Percentiles rank a stretch among this genome's conserved stretches.
phyloP scores from a whole-genome alignment of 2,888 invertebrate species.

The Nebria brevicollis region DNA sequence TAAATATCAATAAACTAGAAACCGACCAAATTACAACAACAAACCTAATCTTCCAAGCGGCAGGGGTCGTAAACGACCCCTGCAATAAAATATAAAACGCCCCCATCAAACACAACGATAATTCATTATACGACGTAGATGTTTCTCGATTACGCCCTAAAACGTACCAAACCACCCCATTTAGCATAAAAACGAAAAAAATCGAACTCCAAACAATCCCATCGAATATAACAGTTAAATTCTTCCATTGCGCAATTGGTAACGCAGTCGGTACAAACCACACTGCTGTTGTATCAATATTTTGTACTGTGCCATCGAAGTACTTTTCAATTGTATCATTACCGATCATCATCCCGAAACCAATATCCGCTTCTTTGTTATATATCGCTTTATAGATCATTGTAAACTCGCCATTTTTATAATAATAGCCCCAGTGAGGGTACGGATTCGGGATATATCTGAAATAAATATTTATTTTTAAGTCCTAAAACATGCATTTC shows the following conservation, averaged over 20 bases:
- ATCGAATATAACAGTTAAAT: conserved; percentile 11
- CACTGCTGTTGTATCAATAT: conserved; percentile 21
- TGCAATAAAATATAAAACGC: conserved; percentile 4
- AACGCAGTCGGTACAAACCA: conserved; percentile 31
- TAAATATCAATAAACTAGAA: conserved; percentile 38
- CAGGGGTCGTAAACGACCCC: conserved; percentile 28
- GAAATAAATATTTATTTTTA: no score
- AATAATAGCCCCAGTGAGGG: conserved; percentile 30
- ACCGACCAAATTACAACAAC: conserved; percentile 42
- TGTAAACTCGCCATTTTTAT: conserved; percentile 21
- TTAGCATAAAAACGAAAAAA: conserved; percentile 7
- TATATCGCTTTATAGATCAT: conserved; percentile 24
- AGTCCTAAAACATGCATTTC: no score
- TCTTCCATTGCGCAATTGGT: conserved; percentile 22
- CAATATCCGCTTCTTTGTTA: conserved; percentile 23
- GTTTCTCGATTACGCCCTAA: background rate
- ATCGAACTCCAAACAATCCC: conserved; percentile 9
- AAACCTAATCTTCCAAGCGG: conserved; percentile 28
- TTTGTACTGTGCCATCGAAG: conserved; percentile 26
- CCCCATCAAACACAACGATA: conserved; percentile 17
- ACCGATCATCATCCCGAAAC: conserved; percentile 41
- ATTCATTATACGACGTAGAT: conserved; percentile 7
- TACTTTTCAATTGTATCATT: conserved; percentile 21
- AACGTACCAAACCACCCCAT: conserved; percentile 2
- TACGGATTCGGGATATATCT: conserved; percentile 12